Percentiles rank a stretch among this genome's conserved stretches.
Conservation (phyloP, 1,140 invertebrate genomes). For the Megathymus violae region DNA sequence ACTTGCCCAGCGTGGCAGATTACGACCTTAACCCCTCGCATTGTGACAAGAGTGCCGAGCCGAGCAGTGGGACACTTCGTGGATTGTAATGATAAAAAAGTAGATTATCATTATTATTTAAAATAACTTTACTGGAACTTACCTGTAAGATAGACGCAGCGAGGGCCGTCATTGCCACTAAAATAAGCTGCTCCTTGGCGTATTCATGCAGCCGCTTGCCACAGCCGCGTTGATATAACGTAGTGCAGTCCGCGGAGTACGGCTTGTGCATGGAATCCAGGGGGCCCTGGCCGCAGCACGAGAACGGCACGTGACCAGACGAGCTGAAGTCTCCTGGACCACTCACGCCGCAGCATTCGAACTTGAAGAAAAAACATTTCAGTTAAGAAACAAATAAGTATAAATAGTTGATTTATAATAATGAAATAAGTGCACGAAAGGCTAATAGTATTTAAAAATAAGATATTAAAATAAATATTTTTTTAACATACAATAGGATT, state of each 20-base stretch:
- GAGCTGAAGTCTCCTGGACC: conserved; percentile 81
- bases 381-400: conserved; percentile 2
- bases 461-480: too few relatives aligned
- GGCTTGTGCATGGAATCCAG: conserved; percentile 60
- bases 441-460: too few relatives aligned
- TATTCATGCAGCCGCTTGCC: conserved; percentile 77
- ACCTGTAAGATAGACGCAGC: conserved; percentile 81
- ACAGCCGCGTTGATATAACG: conserved; percentile 80
- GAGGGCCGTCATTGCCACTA: conserved; percentile 79
- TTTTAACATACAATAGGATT: too few relatives aligned
- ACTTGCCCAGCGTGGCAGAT: too few relatives aligned
- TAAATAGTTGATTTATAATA: too few relatives aligned
- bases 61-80: too few relatives aligned
- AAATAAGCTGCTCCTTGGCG: conserved; percentile 74
- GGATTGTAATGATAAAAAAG: too few relatives aligned
- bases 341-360: conserved; percentile 86
- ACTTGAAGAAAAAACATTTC: conserved; percentile 68
- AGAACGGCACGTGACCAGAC: conserved; percentile 76
- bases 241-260: conserved; percentile 61
- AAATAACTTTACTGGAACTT: too few relatives aligned
- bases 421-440: too few relatives aligned
- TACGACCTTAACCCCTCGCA: too few relatives aligned
- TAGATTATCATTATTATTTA: too few relatives aligned
- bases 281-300: conserved; percentile 80
- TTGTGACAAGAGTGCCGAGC: too few relatives aligned